Conservation (phyloP, 2,888 invertebrate species). For the Andrena marginata region DNA sequence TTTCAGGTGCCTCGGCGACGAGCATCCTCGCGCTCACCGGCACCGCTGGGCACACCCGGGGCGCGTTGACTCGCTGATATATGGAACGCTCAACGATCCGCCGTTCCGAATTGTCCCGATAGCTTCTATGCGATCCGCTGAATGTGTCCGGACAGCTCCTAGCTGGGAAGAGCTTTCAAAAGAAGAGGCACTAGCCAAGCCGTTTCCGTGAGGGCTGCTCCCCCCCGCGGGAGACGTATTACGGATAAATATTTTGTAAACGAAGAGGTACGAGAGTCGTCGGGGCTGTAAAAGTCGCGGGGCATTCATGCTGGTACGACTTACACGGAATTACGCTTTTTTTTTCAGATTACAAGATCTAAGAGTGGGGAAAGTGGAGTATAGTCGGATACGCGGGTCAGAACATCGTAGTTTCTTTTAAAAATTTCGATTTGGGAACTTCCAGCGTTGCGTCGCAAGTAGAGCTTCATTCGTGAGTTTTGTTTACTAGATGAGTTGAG, state of each 20-base stretch:
- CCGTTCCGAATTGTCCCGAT: constrained; percentile 25
- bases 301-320: neutral
- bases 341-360: too few relatives aligned
- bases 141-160: constrained; percentile 31
- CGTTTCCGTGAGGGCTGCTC: constrained; percentile 32
- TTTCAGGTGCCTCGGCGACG: constrained; percentile 54
- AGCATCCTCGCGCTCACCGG: constrained; percentile 42
- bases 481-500: too few relatives aligned
- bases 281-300: neutral
- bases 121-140: neutral
- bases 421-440: too few relatives aligned
- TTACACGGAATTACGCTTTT: neutral
- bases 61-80: constrained; percentile 82
- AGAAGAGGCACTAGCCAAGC: neutral
- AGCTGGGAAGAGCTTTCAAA: constrained; percentile 26
- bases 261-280: constrained; percentile 27
- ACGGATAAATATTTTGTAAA: constrained; percentile 76
- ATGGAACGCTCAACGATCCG: constrained; percentile 72
- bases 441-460: too few relatives aligned
- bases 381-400: too few relatives aligned
- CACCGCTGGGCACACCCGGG: constrained; percentile 73
- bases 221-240: constrained; percentile 58
- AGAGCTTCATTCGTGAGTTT: too few relatives aligned
- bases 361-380: too few relatives aligned
- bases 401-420: too few relatives aligned